Evolutionary conservation across 1,140 invertebrate genomes (phyloP), one percentile per base, ranked within the genome.

Genomic region (Heliconius himera): DNA sequence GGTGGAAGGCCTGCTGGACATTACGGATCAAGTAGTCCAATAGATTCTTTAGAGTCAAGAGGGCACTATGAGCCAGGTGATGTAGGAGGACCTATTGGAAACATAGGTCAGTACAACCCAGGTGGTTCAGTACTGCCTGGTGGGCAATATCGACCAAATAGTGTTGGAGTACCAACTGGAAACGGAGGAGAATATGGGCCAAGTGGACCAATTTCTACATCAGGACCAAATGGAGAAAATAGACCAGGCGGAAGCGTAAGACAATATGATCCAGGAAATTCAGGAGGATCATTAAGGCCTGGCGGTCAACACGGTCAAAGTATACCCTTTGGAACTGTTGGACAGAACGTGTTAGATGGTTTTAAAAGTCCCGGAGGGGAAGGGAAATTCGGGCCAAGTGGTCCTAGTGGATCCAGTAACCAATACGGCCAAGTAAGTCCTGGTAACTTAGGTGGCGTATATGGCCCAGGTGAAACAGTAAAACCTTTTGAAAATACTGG

Each of bases 231-330:
- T 16, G 26, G 26, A 13, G 60, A 29, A 16, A 29, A 5, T 9
- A 26, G 20, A 22, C 8, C 9, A 29, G 60, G 22, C 1, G 26
- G 11, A 11, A 29, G 13, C 22, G 22, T 66, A 60, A 26, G 74
- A 16, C 54, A 60, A 75, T 75, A 60, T 60, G 51, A n/a, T 38
- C 54, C 70, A 46, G 74, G 70, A 33, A 51, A 51, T 33, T 16
- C 5, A 29, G n/a, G 74, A 11, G 54, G 54, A 22, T 41, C 73
- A 22, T n/a, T 73, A 54, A 18, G 8, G 20, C 74, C 74, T 8
- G 81, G 77, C 51, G 81, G 73, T 18, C 79, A 79, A 79, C 79
- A 82, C 56, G 71, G 22, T 66, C 33, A 38, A 66, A 49, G 18
- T 46, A 66, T 78, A 0, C 29, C 79, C 22, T 72, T 76, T 33